Base-by-base conservation (phyloP, 2,797 vertebrate species). In the Anguilla pacifica region DNA sequence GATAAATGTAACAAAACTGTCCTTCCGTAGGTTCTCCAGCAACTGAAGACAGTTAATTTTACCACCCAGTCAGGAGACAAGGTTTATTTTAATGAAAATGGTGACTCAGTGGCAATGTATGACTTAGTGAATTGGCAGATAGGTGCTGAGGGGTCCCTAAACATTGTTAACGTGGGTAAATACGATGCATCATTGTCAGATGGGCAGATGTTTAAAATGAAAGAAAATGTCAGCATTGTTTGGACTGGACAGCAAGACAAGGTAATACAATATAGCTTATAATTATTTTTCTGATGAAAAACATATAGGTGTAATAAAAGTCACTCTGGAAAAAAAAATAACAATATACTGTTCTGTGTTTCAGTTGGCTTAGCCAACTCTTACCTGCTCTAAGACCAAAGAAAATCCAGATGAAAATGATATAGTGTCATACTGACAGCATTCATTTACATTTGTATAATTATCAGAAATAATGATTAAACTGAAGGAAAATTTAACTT, bases 81-180 rank as follows among this genome's bases (percentile, higher is more conserved):
- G 19, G 90, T 95, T 70, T 92, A 89, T 55, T 95, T 95, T 91
- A 94, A 95, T 92, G 89, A 93, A 88, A 94, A 95, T 31, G 93
- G 94, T 83, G 93, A 94, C 74, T 90, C 92, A 0, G 86, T 91
- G 25, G 93, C 92, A 25, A 90, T 90, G 82, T 95, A 95, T 87
- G 94, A 95, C 84, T 85, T 95, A 28, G 91, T 95, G 1, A 95
- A 95, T 91, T 95, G 95, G 95, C 93, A 95, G 61, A 91, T 94
- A 39, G 91, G 88, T 81, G 91, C 92, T 0, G 90, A 94, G 2
- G 93, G 94, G 31, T 91, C 93, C 5, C 90, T 89, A 6, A 86
- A 94, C 46, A 92, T 95, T 83, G 77, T 93, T 4, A 93, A 85
- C 17, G 92, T 95, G 6, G 95, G 94, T n/a, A 88, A 87, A 49